phyloP scores from a whole-genome alignment of 2,113 vertebrate genomes.

The Sigmodon hispidus region DNA sequence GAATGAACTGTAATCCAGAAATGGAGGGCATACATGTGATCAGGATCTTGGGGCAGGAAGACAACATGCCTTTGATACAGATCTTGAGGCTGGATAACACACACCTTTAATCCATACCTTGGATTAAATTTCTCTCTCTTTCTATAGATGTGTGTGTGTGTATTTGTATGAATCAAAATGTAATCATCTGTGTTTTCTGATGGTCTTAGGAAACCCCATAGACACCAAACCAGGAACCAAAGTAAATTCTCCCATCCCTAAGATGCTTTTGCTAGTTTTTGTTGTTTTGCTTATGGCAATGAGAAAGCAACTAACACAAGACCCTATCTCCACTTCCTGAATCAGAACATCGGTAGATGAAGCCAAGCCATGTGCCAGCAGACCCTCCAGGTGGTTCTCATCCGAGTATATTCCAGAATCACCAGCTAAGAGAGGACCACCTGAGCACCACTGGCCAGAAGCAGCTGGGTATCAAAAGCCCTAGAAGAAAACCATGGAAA shows the following conservation, averaged over 20 bases:
- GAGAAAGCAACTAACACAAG: background rate
- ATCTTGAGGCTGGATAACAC: too few relatives aligned
- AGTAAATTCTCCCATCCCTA: background rate
- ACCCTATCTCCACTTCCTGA: too few relatives aligned
- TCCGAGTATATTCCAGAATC: background rate
- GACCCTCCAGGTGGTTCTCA: background rate
- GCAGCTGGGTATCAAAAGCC: constrained; percentile 17
- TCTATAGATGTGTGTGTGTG: too few relatives aligned
- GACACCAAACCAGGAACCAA: background rate
- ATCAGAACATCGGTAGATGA: background rate
- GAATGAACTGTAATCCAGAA: too few relatives aligned
- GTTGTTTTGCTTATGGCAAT: too few relatives aligned
- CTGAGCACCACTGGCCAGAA: background rate
- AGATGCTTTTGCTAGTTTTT: background rate
- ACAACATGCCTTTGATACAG: too few relatives aligned
- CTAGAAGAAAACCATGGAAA: background rate
- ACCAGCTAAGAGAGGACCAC: background rate
- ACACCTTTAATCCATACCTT: too few relatives aligned
- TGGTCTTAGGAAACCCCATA: background rate
- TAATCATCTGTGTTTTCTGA: background rate
- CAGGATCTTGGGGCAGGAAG: too few relatives aligned
- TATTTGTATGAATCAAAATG: background rate
- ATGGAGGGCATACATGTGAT: too few relatives aligned
- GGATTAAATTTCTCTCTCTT: too few relatives aligned
- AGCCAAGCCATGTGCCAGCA: background rate